Conservation (phyloP, 2,888 invertebrate species). For the Alviniconcha strummeri region DNA sequence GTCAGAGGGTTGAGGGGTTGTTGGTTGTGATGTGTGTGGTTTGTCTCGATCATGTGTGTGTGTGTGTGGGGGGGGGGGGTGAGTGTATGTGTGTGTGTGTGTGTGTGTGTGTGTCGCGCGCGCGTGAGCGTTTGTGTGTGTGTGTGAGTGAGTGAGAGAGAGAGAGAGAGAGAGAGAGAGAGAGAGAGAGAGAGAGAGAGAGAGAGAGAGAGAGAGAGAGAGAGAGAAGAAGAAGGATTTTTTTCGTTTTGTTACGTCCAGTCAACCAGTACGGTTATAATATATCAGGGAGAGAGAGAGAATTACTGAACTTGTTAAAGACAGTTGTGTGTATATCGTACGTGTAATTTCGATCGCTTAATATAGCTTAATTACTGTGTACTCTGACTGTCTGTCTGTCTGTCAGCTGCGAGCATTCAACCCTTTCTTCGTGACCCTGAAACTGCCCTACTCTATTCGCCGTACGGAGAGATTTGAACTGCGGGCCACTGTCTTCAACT, state of each 20-base stretch:
- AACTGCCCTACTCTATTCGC: constrained; percentile 90
- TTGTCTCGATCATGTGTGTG: not conserved
- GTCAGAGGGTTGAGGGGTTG: not conserved
- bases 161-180: too few relatives aligned
- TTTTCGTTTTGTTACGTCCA: not conserved
- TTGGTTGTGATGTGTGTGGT: not conserved
- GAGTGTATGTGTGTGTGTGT: not conserved
- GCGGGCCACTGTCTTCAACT: constrained; percentile 90
- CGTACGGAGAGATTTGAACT: constrained; percentile 92
- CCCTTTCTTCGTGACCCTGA: constrained; percentile 88
- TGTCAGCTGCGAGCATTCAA: constrained; percentile 81
- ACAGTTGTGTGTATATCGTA: too few relatives aligned
- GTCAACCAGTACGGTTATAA: too few relatives aligned
- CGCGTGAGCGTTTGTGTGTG: not conserved
- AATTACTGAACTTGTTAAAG: too few relatives aligned
- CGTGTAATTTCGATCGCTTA: too few relatives aligned
- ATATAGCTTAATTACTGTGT: too few relatives aligned
- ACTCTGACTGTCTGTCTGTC: constrained; percentile 6
- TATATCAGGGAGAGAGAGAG: too few relatives aligned
- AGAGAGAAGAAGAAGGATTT: too few relatives aligned
- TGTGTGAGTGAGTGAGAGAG: too few relatives aligned
- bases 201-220: too few relatives aligned
- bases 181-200: too few relatives aligned
- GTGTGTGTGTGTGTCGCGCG: not conserved
- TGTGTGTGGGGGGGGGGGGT: not conserved